These are phyloP conservation scores for Mactromeris polynyma DNA, from an alignment of 2,888 invertebrate species.

Conservation along the genomic window DNA sequence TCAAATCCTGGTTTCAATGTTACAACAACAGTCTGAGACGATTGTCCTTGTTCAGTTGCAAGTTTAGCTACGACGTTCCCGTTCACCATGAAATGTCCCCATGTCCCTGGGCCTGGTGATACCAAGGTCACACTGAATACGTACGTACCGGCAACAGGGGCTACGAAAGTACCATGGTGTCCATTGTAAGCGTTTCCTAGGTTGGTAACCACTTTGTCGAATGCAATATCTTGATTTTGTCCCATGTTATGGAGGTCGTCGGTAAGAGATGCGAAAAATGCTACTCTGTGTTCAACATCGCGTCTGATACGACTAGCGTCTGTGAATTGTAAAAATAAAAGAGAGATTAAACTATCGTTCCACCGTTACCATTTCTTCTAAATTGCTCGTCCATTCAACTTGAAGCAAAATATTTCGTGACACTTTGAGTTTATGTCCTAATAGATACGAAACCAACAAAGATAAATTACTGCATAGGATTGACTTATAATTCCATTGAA, in stretches of 20 bases:
- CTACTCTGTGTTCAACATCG: neutral
- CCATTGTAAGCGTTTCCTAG: slow-evolving; percentile 38
- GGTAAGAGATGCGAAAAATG: neutral
- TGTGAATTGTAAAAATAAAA: too few relatives aligned
- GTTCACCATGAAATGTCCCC: neutral
- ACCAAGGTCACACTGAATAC: slow-evolving; percentile 7
- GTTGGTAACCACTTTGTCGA: slow-evolving; percentile 20
- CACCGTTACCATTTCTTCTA: too few relatives aligned
- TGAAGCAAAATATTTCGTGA: too few relatives aligned
- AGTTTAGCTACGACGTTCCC: neutral
- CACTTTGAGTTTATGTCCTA: too few relatives aligned
- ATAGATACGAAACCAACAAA: too few relatives aligned
- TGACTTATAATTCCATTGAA: too few relatives aligned
- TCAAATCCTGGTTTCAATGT: neutral
- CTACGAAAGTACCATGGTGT: slow-evolving; percentile 40
- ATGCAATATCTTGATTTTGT: neutral
- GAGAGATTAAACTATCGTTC: too few relatives aligned
- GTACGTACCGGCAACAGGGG: slow-evolving; percentile 35
- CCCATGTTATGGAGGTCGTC: neutral
- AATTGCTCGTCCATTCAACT: too few relatives aligned
- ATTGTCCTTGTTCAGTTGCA: neutral
- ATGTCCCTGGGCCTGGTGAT: neutral
- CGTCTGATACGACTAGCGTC: neutral
- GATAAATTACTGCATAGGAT: too few relatives aligned
- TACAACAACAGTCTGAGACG: neutral